Base-by-base conservation (phyloP, 2,888 invertebrate genomes). In the Pegoplata infirma region DNA sequence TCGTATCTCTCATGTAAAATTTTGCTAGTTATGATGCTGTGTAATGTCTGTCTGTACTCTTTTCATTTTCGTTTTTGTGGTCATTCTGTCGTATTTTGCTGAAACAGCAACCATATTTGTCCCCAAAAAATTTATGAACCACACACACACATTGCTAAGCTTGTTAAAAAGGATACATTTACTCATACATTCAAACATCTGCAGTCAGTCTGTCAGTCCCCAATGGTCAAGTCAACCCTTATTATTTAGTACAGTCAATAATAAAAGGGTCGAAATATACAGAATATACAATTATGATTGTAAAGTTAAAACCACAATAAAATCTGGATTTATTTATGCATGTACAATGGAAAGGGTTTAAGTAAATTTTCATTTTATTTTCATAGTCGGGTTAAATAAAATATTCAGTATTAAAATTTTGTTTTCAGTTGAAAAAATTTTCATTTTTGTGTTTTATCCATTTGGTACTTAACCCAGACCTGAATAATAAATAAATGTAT, bases 51-150 rank as follows among this genome's bases (percentile, higher is more conserved):
- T 64, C 21, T 55, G 58, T 28, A 47, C 67, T 72, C 59, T 55
- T 64, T 58, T 47, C 40, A 64, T 69, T 69, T 56, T 19, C 5
- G 6, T 69, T 44, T 59, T n/a, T 32, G 16, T 55, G n/a, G 40
- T n/a, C 36, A 58, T 76, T n/a, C n/a, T n/a, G n/a, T n/a, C n/a
- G n/a, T n/a, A n/a, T n/a, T 76, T 75, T 79, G 79, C 79, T 75
- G 75, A 73, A 74, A 63, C 75, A 80, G 74, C 76, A 76, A 76
- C 78, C 80, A 81, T 81, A 81, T 79, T 81, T 81, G 81, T 79
- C 78, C 76, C 80, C 80, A 78, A 80, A 80, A 56, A 58, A 67
- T 80, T 76, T 81, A 81, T 81, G 79, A 75, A 74, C 69, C 73
- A 74, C 74, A 74, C 16, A 51, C 10, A 14, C 46, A 23, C 17